Evolutionary conservation across 1,140 invertebrate genomes (phyloP).

Genomic region (Ladona fulva): DNA sequence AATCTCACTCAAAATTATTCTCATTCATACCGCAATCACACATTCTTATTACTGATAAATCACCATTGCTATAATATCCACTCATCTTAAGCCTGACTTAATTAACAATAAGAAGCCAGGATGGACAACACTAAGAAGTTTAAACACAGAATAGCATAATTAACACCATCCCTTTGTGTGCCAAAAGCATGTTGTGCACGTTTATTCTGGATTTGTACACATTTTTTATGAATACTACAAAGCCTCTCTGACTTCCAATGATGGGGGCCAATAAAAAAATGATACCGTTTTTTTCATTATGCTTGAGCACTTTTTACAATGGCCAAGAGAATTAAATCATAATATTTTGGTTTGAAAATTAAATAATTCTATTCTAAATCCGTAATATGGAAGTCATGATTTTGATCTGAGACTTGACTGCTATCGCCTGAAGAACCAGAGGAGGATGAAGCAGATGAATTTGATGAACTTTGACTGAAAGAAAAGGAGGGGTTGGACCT

Average conservation of each 20-base stretch:
- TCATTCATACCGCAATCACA: background rate
- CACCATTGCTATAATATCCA: background rate
- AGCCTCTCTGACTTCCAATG: background rate
- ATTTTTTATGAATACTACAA: background rate
- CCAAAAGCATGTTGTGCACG: background rate
- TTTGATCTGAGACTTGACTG: background rate
- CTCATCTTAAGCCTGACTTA: background rate
- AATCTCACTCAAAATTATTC: background rate
- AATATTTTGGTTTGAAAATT: background rate
- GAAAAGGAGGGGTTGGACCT: background rate
- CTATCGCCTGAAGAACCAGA: background rate
- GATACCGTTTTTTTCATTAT: background rate
- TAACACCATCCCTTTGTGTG: constrained; percentile 2
- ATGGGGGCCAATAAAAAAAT: background rate
- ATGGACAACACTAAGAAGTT: constrained; percentile 1
- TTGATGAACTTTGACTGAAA: background rate
- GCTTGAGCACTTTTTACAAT: background rate
- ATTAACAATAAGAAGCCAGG: background rate
- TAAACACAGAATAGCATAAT: background rate
- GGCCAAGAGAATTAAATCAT: background rate
- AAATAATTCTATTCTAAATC: background rate
- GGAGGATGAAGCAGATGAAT: background rate
- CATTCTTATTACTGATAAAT: background rate
- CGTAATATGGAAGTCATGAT: background rate
- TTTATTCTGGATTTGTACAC: constrained; percentile 6